Evolutionary conservation across 2,888 invertebrate genomes (phyloP).

Genomic region (Panopea generosa): DNA sequence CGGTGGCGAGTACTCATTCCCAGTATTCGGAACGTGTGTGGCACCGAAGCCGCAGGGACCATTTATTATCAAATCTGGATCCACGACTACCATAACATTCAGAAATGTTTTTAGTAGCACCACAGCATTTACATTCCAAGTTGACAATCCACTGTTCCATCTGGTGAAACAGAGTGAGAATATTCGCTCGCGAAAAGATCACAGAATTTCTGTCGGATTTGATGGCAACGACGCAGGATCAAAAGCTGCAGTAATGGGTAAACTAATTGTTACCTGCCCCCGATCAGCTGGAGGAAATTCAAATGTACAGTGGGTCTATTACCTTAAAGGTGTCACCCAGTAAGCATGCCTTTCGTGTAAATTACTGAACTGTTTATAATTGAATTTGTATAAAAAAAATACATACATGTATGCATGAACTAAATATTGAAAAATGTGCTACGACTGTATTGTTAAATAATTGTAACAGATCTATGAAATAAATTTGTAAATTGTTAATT

Average conservation of each 20-base stretch:
- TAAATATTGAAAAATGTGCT: too few relatives aligned
- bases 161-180: constrained; percentile 84
- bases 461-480: too few relatives aligned
- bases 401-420: too few relatives aligned
- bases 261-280: constrained; percentile 83
- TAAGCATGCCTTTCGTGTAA: constrained; percentile 19
- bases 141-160: constrained; percentile 86
- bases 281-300: constrained; percentile 82
- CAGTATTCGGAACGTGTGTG: constrained; percentile 85
- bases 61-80: constrained; percentile 84
- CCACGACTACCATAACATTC: constrained; percentile 85
- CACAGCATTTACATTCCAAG: constrained; percentile 84
- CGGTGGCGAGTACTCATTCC: constrained; percentile 85
- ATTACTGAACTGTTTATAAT: too few relatives aligned
- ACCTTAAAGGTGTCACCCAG: constrained; percentile 83
- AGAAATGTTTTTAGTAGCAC: constrained; percentile 86
- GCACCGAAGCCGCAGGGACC: constrained; percentile 87
- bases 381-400: too few relatives aligned
- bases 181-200: constrained; percentile 85
- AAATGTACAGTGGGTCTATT: constrained; percentile 85
- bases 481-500: too few relatives aligned
- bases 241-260: constrained; percentile 84
- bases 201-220: constrained; percentile 85
- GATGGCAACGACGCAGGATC: constrained; percentile 83
- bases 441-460: too few relatives aligned